Conservation (phyloP, 2,888 invertebrate genomes). For the Macaria notata region DNA sequence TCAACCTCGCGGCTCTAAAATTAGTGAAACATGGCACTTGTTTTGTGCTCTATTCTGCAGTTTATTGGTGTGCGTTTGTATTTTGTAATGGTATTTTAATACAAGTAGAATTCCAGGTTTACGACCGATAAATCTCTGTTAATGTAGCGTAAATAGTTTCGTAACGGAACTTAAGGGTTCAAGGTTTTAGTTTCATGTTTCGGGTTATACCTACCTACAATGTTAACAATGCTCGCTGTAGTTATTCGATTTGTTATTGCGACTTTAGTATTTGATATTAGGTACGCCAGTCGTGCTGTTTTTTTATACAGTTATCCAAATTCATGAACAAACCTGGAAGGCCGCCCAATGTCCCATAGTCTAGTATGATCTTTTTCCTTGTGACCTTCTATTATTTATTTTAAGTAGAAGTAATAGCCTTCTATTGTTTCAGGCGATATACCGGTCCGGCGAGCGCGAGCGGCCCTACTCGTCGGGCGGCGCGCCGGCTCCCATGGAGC, state of each 20-base stretch:
- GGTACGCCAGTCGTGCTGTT: too few species aligned
- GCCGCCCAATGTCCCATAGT: too few species aligned
- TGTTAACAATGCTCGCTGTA: too few species aligned
- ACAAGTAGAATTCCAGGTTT: neutral
- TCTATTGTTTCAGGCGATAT: constrained; percentile 66
- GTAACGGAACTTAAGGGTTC: constrained; percentile 1
- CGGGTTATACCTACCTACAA: too few species aligned
- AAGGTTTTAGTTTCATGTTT: constrained; percentile 7
- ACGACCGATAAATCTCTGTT: constrained; percentile 5
- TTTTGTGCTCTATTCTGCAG: constrained; percentile 18
- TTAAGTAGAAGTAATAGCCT: too few species aligned
- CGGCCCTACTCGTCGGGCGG: constrained; percentile 82
- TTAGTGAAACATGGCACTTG: constrained; percentile 18
- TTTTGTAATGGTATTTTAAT: neutral
- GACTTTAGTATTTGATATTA: too few species aligned
- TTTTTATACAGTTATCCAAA: too few species aligned
- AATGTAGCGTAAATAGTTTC: constrained; percentile 5
- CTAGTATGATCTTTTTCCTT: too few species aligned
- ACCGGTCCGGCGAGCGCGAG: constrained; percentile 78
- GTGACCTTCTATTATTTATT: too few species aligned
- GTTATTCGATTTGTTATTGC: too few species aligned
- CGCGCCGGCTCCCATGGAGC: constrained; percentile 86
- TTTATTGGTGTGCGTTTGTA: constrained; percentile 14
- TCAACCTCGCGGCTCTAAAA: constrained; percentile 7
- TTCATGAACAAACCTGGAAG: too few species aligned